Conservation (phyloP, 1,140 invertebrate genomes). For the Panagrolaimus sp. region DNA sequence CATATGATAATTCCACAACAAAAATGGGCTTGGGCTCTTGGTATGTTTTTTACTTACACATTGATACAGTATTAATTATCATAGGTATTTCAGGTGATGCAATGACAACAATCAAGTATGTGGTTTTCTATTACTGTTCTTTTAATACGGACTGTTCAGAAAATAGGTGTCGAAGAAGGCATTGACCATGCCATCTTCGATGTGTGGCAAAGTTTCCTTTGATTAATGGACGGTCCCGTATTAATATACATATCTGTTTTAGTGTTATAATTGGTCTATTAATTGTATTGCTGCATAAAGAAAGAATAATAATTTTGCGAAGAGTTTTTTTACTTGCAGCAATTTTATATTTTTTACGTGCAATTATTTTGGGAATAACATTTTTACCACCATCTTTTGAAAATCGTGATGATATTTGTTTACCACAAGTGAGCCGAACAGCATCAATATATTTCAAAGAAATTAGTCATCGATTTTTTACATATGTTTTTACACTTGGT, state of each 20-base stretch:
- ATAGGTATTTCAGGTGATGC: too few relatives aligned
- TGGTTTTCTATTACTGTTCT: too few relatives aligned
- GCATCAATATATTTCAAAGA: constrained; percentile 24
- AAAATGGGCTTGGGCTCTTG: constrained; percentile 54
- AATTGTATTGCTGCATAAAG: constrained; percentile 44
- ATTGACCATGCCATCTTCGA: too few relatives aligned
- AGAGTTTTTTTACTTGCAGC: constrained; percentile 49
- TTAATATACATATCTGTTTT: constrained; percentile 17
- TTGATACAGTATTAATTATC: too few relatives aligned
- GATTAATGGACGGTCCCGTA: too few relatives aligned
- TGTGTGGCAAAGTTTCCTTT: too few relatives aligned
- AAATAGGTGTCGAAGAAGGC: too few relatives aligned
- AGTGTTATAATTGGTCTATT: constrained; percentile 54
- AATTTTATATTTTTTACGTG: constrained; percentile 37
- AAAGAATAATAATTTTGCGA: constrained; percentile 46
- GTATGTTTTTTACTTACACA: too few relatives aligned
- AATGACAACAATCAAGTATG: constrained; percentile 51
- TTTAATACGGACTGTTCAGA: too few relatives aligned
- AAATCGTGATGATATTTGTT: constrained; percentile 54
- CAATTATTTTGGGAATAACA: constrained; percentile 50
- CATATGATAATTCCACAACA: constrained; percentile 55
- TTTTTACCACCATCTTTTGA: constrained; percentile 53
- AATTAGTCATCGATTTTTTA: constrained; percentile 37
- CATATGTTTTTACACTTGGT: constrained; percentile 55
- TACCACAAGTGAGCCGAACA: constrained; percentile 53